Percentiles rank a stretch among this genome's conserved stretches.
Conservation (phyloP, 2,113 vertebrate species). For the Psammodynastes pulverulentus region DNA sequence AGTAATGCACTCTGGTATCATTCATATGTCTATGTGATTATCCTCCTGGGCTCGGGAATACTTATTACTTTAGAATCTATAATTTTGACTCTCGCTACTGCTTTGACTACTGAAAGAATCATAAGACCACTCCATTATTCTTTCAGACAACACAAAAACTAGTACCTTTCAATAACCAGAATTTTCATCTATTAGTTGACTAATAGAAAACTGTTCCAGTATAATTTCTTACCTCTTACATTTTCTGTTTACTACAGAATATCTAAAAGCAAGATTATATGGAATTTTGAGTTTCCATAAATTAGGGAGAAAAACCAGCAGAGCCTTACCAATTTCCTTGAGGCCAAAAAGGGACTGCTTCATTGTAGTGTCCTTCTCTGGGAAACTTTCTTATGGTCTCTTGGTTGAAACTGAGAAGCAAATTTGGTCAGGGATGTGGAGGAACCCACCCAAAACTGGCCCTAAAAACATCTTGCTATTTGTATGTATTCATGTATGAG, state of each 20-base stretch:
- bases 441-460: not conserved
- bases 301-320: not conserved
- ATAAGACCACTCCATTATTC: not conserved
- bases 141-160: not conserved
- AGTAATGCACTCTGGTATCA: not conserved
- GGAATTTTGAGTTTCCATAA: not conserved
- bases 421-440: not conserved
- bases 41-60: not conserved
- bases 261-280: not conserved
- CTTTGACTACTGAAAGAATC: not conserved
- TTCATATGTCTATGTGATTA: not conserved
- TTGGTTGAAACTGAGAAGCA: slow-evolving; percentile 3
- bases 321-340: not conserved
- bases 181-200: not conserved
- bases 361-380: not conserved
- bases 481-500: not conserved
- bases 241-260: not conserved
- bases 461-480: not conserved
- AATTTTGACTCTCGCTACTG: not conserved
- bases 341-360: not conserved
- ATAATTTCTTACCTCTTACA: not conserved
- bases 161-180: not conserved
- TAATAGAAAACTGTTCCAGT: not conserved
- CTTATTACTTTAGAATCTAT: not conserved
- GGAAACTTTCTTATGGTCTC: not conserved